Conservation (phyloP, 2,888 invertebrate species). For the Trimorus sp. region DNA sequence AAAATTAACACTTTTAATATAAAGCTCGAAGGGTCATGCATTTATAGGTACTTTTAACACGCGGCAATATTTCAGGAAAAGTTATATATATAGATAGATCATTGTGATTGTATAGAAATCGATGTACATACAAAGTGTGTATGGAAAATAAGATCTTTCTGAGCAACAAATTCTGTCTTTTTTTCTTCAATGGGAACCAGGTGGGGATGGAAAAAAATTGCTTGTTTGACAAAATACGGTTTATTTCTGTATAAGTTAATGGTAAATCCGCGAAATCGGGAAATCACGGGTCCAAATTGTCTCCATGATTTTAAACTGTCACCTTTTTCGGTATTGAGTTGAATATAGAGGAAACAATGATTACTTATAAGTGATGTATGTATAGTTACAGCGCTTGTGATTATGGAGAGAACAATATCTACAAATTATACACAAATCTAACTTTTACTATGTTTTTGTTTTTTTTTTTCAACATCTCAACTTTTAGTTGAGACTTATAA, state of each 20-base stretch:
- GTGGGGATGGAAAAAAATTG: background rate
- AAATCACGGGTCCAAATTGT: no score
- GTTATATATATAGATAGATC: constrained; percentile 29
- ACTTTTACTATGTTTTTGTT: no score
- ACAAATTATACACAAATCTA: no score
- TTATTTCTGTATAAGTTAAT: constrained; percentile 17
- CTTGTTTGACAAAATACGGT: constrained; percentile 13
- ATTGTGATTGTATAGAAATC: constrained; percentile 70
- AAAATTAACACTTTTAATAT: constrained; percentile 32
- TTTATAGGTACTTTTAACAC: constrained; percentile 38
- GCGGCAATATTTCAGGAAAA: constrained; percentile 58
- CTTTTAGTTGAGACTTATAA: no score
- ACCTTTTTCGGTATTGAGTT: no score
- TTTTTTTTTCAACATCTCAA: no score
- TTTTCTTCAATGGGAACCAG: background rate
- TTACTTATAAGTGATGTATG: no score
- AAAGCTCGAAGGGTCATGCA: constrained; percentile 15
- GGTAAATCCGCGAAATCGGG: background rate
- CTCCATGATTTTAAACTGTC: no score
- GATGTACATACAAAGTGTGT: constrained; percentile 74
- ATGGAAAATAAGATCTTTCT: constrained; percentile 71
- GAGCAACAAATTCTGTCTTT: constrained; percentile 49
- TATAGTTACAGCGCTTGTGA: no score
- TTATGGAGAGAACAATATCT: no score
- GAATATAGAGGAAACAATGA: no score